Base-by-base conservation (phyloP, 2,113 vertebrate species). In the Anser brachyrhynchus region DNA sequence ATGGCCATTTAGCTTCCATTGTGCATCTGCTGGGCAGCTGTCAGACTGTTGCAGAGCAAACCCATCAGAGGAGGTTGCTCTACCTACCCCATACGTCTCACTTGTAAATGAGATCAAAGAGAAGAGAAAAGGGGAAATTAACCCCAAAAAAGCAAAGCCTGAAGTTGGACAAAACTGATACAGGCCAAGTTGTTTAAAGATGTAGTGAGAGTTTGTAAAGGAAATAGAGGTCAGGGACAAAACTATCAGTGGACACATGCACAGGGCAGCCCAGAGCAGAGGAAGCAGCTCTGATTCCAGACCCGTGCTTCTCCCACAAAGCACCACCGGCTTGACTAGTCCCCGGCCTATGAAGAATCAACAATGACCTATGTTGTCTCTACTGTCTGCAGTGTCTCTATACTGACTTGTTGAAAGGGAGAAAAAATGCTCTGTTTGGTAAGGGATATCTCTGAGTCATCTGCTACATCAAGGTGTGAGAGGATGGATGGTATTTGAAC, bases 211-310 rank as follows among this genome's bases (percentile, higher is more conserved):
- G 29, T 75, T 41, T 75, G 13, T 62, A 88, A 84, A 35, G 17
- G 33, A 87, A 92, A 35, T 7, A 31, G 64, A 76, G 33, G 3
- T 13, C 0, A 0, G 35, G 29, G 25, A 31, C 10, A 11, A 46
- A 61, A 41, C 10, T 44, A 13, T 51, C 9, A 0, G 0, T 29
- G 37, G 59, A 26, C 43, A 70, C n/a, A 72, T 0, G 4, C 18
- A 55, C 7, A 26, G 9, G 35, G n/a, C 22, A 43, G 9, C 10
- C 16, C 25, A 46, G 44, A 62, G 13, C 2, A 13, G 73, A 84
- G n/a, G 18, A 44, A 16, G 18, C 54, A 67, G 35, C 59, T 81
- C 37, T 55, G 28, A 9, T 26, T 72, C 61, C 77, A 61, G 49
- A 41, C 0, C 6, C 54, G 17, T 51, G 37, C 59, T 84, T 23